Percentiles rank a stretch among this genome's conserved stretches.
These are phyloP conservation scores for Stenotaenia linearis DNA, from an alignment of 2,888 invertebrate species.

Conservation along the genomic window DNA sequence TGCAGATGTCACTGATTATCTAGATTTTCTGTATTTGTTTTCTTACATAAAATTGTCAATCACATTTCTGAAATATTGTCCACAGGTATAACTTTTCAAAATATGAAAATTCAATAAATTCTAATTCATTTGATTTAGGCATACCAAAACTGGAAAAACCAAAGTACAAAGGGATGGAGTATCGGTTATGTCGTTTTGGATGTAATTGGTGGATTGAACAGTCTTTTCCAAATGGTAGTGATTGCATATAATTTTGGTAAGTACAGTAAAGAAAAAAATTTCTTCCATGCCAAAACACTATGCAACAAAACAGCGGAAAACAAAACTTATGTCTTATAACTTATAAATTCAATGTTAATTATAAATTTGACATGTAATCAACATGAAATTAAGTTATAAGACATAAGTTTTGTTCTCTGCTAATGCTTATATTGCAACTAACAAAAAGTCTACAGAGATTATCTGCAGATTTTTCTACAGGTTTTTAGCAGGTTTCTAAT, in stretches of 20 bases:
- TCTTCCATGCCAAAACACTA: too few relatives aligned
- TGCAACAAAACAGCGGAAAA: too few relatives aligned
- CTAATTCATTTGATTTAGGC: constrained; percentile 66
- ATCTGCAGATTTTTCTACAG: too few relatives aligned
- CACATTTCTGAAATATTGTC: constrained; percentile 94
- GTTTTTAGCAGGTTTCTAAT: too few relatives aligned
- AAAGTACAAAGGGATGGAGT: constrained; percentile 96
- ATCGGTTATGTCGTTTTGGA: constrained; percentile 96
- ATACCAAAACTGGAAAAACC: constrained; percentile 73
- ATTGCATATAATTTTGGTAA: constrained; percentile 83
- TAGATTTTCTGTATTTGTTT: constrained; percentile 87
- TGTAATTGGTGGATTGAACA: constrained; percentile 88
- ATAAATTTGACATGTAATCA: too few relatives aligned
- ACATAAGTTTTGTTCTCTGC: too few relatives aligned
- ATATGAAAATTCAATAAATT: constrained; percentile 51
- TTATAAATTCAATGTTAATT: too few relatives aligned
- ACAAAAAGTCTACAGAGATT: too few relatives aligned
- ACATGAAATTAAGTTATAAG: too few relatives aligned
- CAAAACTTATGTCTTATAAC: too few relatives aligned
- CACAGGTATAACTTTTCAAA: constrained; percentile 66
- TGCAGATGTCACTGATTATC: constrained; percentile 65
- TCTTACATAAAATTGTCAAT: constrained; percentile 93
- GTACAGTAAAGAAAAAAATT: too few relatives aligned
- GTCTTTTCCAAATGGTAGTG: constrained; percentile 92
- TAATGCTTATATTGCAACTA: too few relatives aligned